Conservation (phyloP, 2,113 vertebrate species). For the Excalfactoria chinensis region DNA sequence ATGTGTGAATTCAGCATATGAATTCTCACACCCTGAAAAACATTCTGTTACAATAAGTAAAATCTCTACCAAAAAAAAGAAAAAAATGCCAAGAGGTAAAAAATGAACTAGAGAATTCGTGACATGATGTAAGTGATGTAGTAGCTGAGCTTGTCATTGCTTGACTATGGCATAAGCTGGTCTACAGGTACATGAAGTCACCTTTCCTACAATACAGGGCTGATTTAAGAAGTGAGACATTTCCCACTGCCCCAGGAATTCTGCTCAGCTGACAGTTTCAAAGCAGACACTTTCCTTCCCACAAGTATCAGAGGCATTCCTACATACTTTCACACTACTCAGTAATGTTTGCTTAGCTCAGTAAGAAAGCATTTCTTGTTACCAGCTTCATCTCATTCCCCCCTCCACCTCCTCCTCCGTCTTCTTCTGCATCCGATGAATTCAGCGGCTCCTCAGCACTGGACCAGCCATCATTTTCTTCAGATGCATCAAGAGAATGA, state of each 20-base stretch:
- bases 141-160: rapidly evolving
- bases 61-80: neutral
- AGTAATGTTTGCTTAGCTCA: neutral
- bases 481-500: constrained; percentile 87
- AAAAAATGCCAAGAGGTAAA: neutral
- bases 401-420: constrained; percentile 61
- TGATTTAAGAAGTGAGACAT: neutral
- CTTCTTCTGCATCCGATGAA: constrained; percentile 93
- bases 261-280: neutral
- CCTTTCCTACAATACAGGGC: neutral
- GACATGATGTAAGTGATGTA: rapidly evolving
- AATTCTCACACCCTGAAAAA: neutral
- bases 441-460: constrained; percentile 92
- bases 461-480: constrained; percentile 93
- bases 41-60: neutral
- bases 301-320: neutral
- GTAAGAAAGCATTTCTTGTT: neutral
- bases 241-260: neutral
- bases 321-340: neutral
- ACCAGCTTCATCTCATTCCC: constrained; percentile 87
- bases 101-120: rapidly evolving
- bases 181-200: neutral
- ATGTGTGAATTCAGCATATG: neutral
- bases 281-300: neutral
- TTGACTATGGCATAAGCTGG: neutral